Evolutionary conservation across 2,888 invertebrate species (phyloP), one percentile per base, ranked within the genome.

Genomic region (Sinelater perroti): DNA sequence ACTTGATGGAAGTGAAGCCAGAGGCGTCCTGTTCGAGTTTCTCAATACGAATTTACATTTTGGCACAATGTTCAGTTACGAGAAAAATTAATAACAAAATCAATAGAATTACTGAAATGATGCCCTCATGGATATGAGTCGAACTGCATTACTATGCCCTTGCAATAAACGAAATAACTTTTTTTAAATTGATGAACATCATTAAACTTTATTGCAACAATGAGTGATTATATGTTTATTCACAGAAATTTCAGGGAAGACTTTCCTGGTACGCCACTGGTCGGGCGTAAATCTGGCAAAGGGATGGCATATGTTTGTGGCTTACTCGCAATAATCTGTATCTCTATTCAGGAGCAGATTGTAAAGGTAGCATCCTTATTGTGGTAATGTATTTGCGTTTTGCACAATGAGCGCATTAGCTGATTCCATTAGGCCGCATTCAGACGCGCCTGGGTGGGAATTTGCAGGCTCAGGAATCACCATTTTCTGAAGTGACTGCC

Each of bases 391-490:
- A 61, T 66, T 60, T 63, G 38, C 50, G 53, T 60, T 62, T 64
- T 52, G 61, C 62, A 67, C 67, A 67, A 67, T 67, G 51, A 54
- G 44, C 47, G 65, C 65, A 66, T 66, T 67, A 67, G 63, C 59
- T 54, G 66, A 65, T 67, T 66, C 67, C 66, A 67, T 67, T 67
- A 67, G 62, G 56, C 13, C 14, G 26, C 35, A 60, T 62, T 60
- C 60, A 60, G 30, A 30, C 45, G 16, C 40, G 60, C 55, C 31
- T 47, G 55, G 50, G 52, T 52, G 51, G 16, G 50, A 44, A 46
- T 17, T 11, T 7, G 35, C 16, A 33, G 42, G 33, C 33, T 42
- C 31, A 44, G 42, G 44, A 44, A 52, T 52, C 44, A 52, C 42
- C 21, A 10, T 51, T 50, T 50, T 50, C 20, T 50, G 38, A 38